Base-by-base conservation (phyloP, 1,140 invertebrate species). In the Littorina saxatilis region DNA sequence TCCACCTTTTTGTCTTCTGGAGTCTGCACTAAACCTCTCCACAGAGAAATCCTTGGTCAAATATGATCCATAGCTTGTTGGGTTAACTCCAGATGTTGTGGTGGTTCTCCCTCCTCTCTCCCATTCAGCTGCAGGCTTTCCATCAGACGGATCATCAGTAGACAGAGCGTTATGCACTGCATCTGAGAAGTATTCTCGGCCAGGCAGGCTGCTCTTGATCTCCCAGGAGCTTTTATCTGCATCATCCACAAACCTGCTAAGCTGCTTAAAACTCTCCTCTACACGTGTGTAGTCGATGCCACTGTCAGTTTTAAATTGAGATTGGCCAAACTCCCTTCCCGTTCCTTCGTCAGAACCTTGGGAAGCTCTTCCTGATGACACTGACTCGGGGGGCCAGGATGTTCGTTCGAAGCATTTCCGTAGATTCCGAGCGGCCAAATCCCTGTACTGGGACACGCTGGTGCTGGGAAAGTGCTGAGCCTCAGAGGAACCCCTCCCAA, bases 151-250 rank as follows among this genome's bases (percentile, higher is more conserved):
- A n/a, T 72, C 13, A n/a, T 39, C 68, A 40, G 9, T 32, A 27
- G 55, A 23, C 58, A 78, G n/a, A 63, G 58, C 76, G 20, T 35
- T 63, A 55, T 78, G 55, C 17, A 63, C 76, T 1, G 52, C 58
- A 63, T 35, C 52, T 29, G 32, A 63, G n/a, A 78, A 78, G 29
- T 78, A 78, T 4, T 37, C 58, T 13, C 58, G 29, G 0, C 76
- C 76, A 43, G 76, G 76, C 35, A 78, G 76, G 76, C 58, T 78
- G 39, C 66, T 68, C 66, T 68, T 39, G 66, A 68, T 68, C 66
- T 68, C 66, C 66, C 66, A 68, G 32, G 66, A 39, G 32, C 61
- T 66, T 27, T 35, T 35, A 17, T 68, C 66, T 39, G 9, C 17
- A 13, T 20, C 35, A 66, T 63, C 76, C 37, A 37, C 58, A 66